Base-by-base conservation (phyloP, 2,888 invertebrate genomes). In the Rhynchonema sp. region DNA sequence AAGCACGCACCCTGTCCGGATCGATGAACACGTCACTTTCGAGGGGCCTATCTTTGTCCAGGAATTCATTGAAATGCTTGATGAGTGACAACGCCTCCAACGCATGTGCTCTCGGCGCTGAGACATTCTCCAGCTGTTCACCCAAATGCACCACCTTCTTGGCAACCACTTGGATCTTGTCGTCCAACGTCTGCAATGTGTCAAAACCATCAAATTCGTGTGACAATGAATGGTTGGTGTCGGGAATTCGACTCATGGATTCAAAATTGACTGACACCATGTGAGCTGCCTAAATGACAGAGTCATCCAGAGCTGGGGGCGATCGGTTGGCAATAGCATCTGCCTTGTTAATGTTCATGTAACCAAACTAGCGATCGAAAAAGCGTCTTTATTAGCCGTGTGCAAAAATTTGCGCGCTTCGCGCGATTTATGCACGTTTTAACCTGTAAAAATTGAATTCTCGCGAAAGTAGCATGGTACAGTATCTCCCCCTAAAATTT, bases 111-210 rank as follows among this genome's bases (percentile, higher is more conserved):
- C 98, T 78, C 0, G 96, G 96, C 0, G 87, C 89, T 72, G 94
- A 87, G 0, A 96, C 90, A 64, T 88, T 91, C 69, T 98, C 96
- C 55, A 98, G 78, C 73, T 98, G 96, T 76, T 96, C 96, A 0
- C 96, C 98, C n/a, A 98, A 81, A 76, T 96, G 94, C 56, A 96
- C 82, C 0, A 98, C 96, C 76, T 94, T 89, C 0, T 91, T 91
- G 0, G 96, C 94, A 55, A 98, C 96, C 61, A 86, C 85, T 68
- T 92, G 94, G 71, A 98, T 94, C 68, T 91, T 84, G 69, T 88
- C 88, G 74, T 96, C 96, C 58, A 96, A 75, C 65, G 88, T 85
- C 77, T 89, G 49, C 17, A 6, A 17, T n/a, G n/a, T n/a, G n/a
- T n/a, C n/a, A n/a, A n/a, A n/a, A n/a, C n/a, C n/a, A n/a, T n/a